Base-by-base conservation (phyloP, 2,113 vertebrate species). In the Damaliscus lunatus region DNA sequence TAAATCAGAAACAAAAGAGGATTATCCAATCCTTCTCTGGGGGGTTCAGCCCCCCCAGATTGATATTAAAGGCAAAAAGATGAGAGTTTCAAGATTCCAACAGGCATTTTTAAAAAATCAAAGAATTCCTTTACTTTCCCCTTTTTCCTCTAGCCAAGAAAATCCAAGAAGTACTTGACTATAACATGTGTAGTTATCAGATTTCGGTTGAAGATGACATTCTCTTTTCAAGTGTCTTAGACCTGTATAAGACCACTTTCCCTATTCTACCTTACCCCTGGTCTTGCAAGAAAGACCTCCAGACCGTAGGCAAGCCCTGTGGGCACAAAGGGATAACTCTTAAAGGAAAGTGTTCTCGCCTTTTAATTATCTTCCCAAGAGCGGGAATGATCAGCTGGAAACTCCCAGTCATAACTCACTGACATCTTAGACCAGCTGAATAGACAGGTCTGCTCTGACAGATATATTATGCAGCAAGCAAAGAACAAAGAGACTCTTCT, bases 401-500 rank as follows among this genome's bases (percentile, higher is more conserved):
- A 59, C 25, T 92, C 33, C 6, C 3, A 7, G 2, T n/a, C 89
- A 12, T 71, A 85, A 88, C 14, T 96, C 40, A n/a, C 43, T 16
- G 40, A 6, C 50, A 29, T 48, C 80, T 29, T 2, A 29, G 80
- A 48, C 43, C 43, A 29, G 5, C 23, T 3, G 23, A 16, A 59
- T 13, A 13, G 78, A 81, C 40, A 62, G 89, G 91, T 57, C 59
- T 91, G 16, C 29, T 53, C 82, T 53, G 31, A 90, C 19, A 55
- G 46, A 67, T 12, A 74, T 10, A 29, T 90, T 81, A 64, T 15
- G 6, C 50, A 53, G 82, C 74, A 60, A 80, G 74, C 8, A 62
- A 87, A 82, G 64, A 96, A 92, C 93, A 96, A 96, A 96, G 86
- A 84, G 19, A 17, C 53, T 25, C 33, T 88, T 83, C 97, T 89